A percentile compares a stretch with the other conserved stretches of the same genome.
These are phyloP conservation scores for Ganaspis brasiliensis DNA, from an alignment of 2,888 invertebrate genomes.

Conservation along the genomic window DNA sequence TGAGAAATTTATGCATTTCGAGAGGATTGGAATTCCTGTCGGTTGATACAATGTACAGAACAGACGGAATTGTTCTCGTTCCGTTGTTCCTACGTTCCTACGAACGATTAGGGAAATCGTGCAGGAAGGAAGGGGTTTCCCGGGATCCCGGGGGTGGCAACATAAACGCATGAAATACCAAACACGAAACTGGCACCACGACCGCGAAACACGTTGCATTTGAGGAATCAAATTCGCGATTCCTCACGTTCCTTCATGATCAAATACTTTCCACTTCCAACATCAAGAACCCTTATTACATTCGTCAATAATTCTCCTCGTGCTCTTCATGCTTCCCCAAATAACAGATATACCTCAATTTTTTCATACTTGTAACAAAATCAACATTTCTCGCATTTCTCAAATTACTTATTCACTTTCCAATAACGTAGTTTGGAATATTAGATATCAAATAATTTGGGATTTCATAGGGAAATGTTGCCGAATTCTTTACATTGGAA, in stretches of 20 bases:
- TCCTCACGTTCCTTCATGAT: conserved; percentile 30
- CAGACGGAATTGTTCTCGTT: conserved; percentile 30
- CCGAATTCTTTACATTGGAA: no score
- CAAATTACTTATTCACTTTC: no score
- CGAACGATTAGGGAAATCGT: conserved; percentile 34
- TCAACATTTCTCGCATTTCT: no score
- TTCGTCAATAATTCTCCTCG: conserved; percentile 22
- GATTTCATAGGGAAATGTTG: no score
- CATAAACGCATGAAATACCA: conserved; percentile 33
- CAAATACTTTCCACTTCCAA: conserved; percentile 32
- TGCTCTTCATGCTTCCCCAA: not conserved
- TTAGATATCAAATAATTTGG: no score
- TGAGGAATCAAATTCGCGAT: conserved; percentile 32
- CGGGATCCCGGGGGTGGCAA: not conserved
- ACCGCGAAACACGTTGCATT: conserved; percentile 34
- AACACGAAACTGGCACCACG: conserved; percentile 35
- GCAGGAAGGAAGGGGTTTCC: not conserved
- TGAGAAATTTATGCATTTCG: conserved; percentile 14
- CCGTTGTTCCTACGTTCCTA: conserved; percentile 39
- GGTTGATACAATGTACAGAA: not conserved
- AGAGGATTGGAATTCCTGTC: conserved; percentile 22
- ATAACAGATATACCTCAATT: not conserved
- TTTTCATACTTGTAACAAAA: not conserved
- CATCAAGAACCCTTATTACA: conserved; percentile 32
- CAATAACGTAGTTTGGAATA: no score